Conservation (phyloP, 2,797 vertebrate genomes). For the Propithecus perrieri region DNA sequence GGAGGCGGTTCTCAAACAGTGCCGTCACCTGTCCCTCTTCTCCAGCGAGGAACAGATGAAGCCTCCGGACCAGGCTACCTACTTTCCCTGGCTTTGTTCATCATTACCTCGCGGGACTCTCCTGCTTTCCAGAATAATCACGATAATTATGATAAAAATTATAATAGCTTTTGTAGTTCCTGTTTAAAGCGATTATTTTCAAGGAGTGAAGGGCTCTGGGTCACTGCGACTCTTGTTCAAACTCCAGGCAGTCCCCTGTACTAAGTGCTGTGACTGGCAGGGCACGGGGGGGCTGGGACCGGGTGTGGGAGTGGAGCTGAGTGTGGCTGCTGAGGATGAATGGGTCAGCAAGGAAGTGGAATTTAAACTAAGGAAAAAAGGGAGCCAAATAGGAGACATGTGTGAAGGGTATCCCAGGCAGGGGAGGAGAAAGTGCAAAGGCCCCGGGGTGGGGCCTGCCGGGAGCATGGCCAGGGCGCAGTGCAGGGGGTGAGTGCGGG, state of each 20-base stretch:
- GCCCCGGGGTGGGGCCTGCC: not conserved
- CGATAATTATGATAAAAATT: accelerated
- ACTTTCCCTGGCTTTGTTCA: not conserved
- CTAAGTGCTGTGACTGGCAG: no score
- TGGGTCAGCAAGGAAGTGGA: not conserved
- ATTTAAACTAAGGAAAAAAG: not conserved
- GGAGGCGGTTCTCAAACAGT: not conserved
- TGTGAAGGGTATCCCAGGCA: not conserved
- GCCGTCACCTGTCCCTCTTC: not conserved
- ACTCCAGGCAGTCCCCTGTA: no score
- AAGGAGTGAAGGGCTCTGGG: not conserved
- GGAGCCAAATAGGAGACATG: not conserved
- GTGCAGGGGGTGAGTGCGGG: accelerated
- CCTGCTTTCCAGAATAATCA: not conserved
- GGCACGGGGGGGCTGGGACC: accelerated
- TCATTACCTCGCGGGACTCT: accelerated
- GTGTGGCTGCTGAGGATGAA: accelerated
- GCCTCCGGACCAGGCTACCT: not conserved
- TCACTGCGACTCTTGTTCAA: not conserved
- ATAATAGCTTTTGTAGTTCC: not conserved
- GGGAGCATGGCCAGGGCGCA: no score
- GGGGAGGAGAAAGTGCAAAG: not conserved
- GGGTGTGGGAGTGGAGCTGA: accelerated
- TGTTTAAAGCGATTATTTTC: not conserved
- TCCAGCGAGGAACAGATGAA: not conserved